Evolutionary conservation across 2,113 vertebrate genomes (phyloP).

Genomic region (Apistogramma diplotaenia): DNA sequence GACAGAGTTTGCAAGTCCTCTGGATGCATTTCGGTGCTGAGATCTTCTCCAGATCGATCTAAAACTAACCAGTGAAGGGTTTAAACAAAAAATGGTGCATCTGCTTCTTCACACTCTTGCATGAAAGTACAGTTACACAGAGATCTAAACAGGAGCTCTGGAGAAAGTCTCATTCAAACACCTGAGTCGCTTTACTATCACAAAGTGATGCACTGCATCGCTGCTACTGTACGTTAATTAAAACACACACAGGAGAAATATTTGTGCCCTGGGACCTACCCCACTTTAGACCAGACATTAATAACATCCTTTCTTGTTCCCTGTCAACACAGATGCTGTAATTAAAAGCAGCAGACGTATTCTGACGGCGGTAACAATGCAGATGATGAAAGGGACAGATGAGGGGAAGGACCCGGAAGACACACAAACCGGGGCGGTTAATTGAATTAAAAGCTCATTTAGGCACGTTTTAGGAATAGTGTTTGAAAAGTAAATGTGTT

Average conservation of each 20-base stretch:
- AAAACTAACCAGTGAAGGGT: neutral
- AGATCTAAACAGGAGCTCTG: neutral
- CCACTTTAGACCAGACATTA: constrained; percentile 48
- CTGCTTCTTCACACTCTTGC: neutral
- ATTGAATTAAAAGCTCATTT: constrained; percentile 11
- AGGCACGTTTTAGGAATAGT: neutral
- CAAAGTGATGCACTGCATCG: neutral
- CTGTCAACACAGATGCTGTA: constrained; percentile 56
- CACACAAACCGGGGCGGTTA: neutral
- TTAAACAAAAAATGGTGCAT: neutral
- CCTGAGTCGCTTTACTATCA: neutral
- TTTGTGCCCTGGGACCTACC: constrained; percentile 40
- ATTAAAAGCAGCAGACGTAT: constrained; percentile 45
- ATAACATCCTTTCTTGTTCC: constrained; percentile 31
- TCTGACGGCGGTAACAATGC: constrained; percentile 24
- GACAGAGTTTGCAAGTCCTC: neutral
- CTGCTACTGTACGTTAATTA: constrained; percentile 27
- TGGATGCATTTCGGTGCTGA: neutral
- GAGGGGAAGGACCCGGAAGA: constrained; percentile 13
- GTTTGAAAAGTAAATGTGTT: neutral
- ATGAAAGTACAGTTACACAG: neutral
- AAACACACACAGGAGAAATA: neutral
- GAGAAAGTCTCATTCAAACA: neutral
- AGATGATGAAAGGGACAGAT: constrained; percentile 34
- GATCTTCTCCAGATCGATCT: neutral